Percentiles rank a stretch among this genome's conserved stretches.
These are phyloP conservation scores for Cinara cedri DNA, from an alignment of 2,888 invertebrate species.

Conservation along the genomic window DNA sequence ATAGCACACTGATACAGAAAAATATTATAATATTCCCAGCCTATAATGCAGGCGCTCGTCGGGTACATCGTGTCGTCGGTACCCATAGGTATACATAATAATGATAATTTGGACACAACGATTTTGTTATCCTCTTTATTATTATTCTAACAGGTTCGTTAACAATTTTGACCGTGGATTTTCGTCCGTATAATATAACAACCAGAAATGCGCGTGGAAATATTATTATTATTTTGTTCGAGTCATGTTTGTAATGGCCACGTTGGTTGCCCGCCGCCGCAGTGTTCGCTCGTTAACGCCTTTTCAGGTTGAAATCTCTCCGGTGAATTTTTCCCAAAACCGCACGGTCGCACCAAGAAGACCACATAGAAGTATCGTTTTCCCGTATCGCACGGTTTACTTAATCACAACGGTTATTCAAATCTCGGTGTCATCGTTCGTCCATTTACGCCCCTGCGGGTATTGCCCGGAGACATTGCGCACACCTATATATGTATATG, in stretches of 20 bases:
- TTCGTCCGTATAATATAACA: neutral
- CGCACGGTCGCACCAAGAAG: neutral
- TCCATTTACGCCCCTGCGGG: too few relatives aligned
- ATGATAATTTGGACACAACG: conserved; percentile 4
- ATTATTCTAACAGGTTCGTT: conserved; percentile 47
- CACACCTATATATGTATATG: too few relatives aligned
- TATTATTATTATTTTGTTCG: conserved; percentile 23
- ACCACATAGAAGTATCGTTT: too few relatives aligned
- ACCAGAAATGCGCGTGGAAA: neutral
- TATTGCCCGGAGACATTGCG: too few relatives aligned
- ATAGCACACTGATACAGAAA: too few relatives aligned
- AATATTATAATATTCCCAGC: too few relatives aligned
- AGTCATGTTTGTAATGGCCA: conserved; percentile 38
- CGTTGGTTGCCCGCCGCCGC: too few relatives aligned
- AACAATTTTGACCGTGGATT: conserved; percentile 39
- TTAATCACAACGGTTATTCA: too few relatives aligned
- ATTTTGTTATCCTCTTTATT: neutral
- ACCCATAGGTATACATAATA: neutral
- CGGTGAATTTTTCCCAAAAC: neutral
- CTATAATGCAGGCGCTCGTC: too few relatives aligned
- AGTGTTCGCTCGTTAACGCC: conserved; percentile 14
- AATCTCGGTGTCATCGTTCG: too few relatives aligned
- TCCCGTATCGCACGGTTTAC: too few relatives aligned
- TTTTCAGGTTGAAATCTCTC: neutral
- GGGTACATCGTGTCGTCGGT: too few relatives aligned